These are phyloP conservation scores for Balaeniceps rex DNA, from an alignment of 2,113 vertebrate genomes.

Conservation along the genomic window DNA sequence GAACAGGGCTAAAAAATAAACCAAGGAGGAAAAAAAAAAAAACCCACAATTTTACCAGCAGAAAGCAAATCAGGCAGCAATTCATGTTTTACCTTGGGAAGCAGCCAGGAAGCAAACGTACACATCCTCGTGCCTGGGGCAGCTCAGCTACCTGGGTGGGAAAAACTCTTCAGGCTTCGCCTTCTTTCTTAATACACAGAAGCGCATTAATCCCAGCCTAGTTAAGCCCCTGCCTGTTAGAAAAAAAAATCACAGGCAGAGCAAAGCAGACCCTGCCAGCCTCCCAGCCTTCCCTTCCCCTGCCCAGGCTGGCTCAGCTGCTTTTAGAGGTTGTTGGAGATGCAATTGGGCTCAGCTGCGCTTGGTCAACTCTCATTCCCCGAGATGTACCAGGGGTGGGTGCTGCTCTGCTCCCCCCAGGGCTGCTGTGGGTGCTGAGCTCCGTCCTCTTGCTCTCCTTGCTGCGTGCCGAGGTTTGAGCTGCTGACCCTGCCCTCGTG, in stretches of 20 bases:
- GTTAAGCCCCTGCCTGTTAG: background rate
- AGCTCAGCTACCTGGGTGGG: background rate
- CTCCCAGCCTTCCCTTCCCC: background rate
- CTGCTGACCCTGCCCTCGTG: background rate
- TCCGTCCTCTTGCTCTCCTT: accelerated
- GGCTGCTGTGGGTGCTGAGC: accelerated
- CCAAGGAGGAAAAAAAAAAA: background rate
- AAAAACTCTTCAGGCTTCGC: background rate
- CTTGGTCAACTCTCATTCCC: background rate
- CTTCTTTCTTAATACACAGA: background rate
- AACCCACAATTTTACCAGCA: background rate
- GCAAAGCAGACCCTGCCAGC: background rate
- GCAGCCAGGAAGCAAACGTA: accelerated
- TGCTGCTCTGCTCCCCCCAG: background rate
- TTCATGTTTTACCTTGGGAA: background rate
- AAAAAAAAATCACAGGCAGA: background rate
- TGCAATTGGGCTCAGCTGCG: background rate
- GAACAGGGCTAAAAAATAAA: background rate
- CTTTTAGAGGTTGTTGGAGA: background rate
- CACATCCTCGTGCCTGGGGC: accelerated
- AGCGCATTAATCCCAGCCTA: background rate
- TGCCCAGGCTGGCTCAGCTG: background rate
- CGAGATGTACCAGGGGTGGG: accelerated
- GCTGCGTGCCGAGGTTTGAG: background rate
- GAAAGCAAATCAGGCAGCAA: background rate